phyloP scores from a whole-genome alignment of 2,888 invertebrate genomes.

The Adelphocoris suturalis region DNA sequence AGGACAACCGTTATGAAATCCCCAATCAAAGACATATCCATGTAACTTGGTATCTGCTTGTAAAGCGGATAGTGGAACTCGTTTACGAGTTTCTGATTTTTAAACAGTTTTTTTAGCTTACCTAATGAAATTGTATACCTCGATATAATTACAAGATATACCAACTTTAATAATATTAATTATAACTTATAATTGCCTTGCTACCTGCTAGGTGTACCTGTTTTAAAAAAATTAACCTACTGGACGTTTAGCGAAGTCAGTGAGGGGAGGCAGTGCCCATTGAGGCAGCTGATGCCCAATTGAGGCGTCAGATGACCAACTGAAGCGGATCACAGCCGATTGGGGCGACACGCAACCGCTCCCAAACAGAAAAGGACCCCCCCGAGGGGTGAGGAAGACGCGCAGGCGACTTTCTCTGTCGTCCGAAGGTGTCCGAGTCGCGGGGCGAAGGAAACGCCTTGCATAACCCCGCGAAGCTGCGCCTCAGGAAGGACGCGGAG shows the following conservation, averaged over 20 bases:
- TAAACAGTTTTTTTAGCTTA: too few relatives aligned
- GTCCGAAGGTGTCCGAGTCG: conserved; percentile 28
- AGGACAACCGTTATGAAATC: too few relatives aligned
- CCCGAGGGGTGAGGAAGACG: not conserved
- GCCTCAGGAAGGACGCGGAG: conserved; percentile 15
- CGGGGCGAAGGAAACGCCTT: not conserved
- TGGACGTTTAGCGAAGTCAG: not conserved
- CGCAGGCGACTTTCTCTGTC: conserved; percentile 12
- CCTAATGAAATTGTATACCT: too few relatives aligned
- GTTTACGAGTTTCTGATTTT: too few relatives aligned
- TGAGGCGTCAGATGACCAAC: not conserved
- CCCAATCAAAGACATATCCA: too few relatives aligned
- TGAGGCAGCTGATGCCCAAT: not conserved
- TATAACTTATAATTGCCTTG: too few relatives aligned
- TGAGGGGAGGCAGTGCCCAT: not conserved
- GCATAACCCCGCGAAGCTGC: conserved; percentile 5
- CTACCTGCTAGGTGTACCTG: too few relatives aligned
- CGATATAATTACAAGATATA: too few relatives aligned
- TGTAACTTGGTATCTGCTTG: too few relatives aligned
- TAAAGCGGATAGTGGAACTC: too few relatives aligned
- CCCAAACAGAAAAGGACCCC: not conserved
- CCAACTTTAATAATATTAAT: too few relatives aligned
- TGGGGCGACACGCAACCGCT: not conserved
- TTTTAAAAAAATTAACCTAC: too few relatives aligned
- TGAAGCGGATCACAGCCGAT: not conserved